phyloP scores from a whole-genome alignment of 2,888 invertebrate genomes.

The Heliconius ismenius region DNA sequence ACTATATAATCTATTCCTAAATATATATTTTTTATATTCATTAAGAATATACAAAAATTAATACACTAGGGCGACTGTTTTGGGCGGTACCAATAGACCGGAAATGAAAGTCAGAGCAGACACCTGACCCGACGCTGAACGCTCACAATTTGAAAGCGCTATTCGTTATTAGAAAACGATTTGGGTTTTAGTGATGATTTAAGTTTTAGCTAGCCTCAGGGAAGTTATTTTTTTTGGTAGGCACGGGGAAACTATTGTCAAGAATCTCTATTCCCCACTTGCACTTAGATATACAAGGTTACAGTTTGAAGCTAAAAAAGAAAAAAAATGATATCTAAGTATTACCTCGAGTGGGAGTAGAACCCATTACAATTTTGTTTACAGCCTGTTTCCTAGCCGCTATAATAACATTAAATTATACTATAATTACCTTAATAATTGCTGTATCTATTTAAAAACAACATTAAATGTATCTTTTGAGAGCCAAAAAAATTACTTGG shows the following conservation, averaged over 20 bases:
- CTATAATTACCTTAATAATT: neutral
- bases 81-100: conserved; percentile 27
- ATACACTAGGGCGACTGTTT: neutral
- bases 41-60: neutral
- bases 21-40: neutral
- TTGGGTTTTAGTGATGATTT: neutral
- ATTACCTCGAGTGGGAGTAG: neutral
- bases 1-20: too few relatives aligned
- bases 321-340: neutral
- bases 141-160: conserved; percentile 27
- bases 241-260: too few relatives aligned
- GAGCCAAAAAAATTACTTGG: conserved; percentile 3
- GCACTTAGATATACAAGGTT: too few relatives aligned
- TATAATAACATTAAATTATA: neutral
- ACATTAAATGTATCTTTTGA: neutral
- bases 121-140: conserved; percentile 37
- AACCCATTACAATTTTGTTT: neutral
- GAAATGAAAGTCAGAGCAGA: conserved; percentile 41
- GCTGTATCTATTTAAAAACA: neutral
- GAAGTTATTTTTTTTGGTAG: too few relatives aligned
- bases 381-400: neutral
- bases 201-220: too few relatives aligned
- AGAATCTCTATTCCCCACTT: too few relatives aligned
- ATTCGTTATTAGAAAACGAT: conserved; percentile 4
- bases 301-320: neutral